These are phyloP conservation scores for Ceyx cyanopectus DNA, from an alignment of 2,113 vertebrate genomes.

Conservation along the genomic window DNA sequence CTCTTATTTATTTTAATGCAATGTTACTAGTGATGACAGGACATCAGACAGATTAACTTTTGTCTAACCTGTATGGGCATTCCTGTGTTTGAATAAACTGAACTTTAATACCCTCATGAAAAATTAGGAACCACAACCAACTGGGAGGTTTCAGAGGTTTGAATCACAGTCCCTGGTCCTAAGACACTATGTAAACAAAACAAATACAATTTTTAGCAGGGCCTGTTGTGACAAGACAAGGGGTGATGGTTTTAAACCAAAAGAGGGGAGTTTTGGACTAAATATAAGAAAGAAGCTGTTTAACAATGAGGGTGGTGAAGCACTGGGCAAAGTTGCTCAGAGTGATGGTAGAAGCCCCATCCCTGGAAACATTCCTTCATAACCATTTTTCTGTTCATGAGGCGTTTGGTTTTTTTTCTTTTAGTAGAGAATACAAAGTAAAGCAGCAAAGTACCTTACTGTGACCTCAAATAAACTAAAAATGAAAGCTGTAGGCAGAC, in stretches of 20 bases:
- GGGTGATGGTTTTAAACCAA: no score
- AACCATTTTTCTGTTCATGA: neutral
- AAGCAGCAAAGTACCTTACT: neutral
- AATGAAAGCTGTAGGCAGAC: accelerated
- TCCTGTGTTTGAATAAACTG: neutral
- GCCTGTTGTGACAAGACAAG: no score
- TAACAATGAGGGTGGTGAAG: neutral
- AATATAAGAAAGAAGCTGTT: neutral
- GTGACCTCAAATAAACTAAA: neutral
- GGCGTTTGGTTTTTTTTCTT: neutral
- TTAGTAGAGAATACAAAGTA: accelerated
- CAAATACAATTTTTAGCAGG: neutral
- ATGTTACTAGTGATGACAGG: neutral
- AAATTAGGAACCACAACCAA: neutral
- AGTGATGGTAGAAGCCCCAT: neutral
- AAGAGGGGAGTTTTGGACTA: neutral
- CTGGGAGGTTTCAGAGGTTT: neutral
- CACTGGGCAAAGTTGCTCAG: neutral
- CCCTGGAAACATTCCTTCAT: neutral
- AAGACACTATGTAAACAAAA: neutral
- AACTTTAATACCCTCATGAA: neutral
- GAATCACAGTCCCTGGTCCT: neutral
- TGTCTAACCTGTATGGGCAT: neutral
- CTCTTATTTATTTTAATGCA: neutral
- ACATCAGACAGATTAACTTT: neutral